Evolutionary conservation across 2,797 vertebrate genomes (phyloP), one percentile per base, ranked within the genome.

Genomic region (Argyrosomus regius): DNA sequence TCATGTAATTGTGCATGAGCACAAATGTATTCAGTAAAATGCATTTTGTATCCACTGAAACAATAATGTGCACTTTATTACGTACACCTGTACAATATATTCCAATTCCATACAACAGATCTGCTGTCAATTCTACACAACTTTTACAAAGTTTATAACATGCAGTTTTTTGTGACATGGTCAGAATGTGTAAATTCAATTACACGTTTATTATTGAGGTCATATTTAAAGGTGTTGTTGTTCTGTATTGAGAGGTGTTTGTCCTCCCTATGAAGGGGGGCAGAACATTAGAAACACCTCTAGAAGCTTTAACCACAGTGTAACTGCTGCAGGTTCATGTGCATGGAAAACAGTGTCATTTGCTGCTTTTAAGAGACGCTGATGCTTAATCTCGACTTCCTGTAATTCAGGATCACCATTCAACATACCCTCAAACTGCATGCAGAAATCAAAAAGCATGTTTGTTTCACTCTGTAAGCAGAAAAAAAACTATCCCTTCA

Each of bases 391-490:
- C 20, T 49, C 1, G 5, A 53, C 49, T 24, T 61, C 53, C 64
- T 72, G 41, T 31, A 22, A n/a, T 18, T 78, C 28, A 52, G 10
- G 39, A 39, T 26, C 20, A 31, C 14, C 6, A 24, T 73, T 80
- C 22, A 77, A 26, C 72, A 71, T 64, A 65, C 39, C 12, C 6
- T 80, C 35, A 68, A 43, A 75, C 57, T 48, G 57, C 56, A 74
- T 50, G 8, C 22, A 43, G 41, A 58, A 20, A 43, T 22, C 3
- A 41, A 18, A 61, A 62, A 4, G 20, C 35, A 31, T n/a, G 46
- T 65, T 48, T 79, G 43, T 78, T 78, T 73, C 10, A 45, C 71
- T 75, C 64, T 76, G 79, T 71, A 59, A 73, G 69, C 56, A 39
- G 49, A 62, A 56, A 28, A 28, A 11, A 73, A 66, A 71, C 52